These are phyloP conservation scores for Candoia aspera DNA, from an alignment of 2,113 vertebrate species.

Conservation along the genomic window DNA sequence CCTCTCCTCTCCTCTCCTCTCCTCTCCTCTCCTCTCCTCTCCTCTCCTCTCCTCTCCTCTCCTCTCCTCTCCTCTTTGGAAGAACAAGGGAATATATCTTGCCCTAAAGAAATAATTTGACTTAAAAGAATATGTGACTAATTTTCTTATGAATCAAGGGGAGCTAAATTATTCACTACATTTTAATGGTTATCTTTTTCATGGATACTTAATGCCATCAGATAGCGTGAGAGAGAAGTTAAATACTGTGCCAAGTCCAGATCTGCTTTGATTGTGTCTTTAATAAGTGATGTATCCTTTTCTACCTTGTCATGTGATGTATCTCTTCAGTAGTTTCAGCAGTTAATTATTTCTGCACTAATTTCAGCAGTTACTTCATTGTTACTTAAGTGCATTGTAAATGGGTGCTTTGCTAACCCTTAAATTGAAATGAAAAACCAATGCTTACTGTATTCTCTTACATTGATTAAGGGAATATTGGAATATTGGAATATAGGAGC, in stretches of 20 bases:
- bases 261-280: neutral
- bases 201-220: no score
- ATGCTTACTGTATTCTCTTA: no score
- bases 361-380: neutral
- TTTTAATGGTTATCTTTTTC: neutral
- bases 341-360: neutral
- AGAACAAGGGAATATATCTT: neutral
- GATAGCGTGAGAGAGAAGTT: no score
- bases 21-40: no score
- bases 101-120: neutral
- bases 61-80: no score
- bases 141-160: neutral
- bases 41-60: no score
- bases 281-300: neutral
- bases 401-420: neutral
- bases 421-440: no score
- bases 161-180: neutral
- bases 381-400: neutral
- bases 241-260: neutral
- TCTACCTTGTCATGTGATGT: neutral
- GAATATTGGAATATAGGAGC: no score
- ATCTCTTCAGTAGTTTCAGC: neutral
- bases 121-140: rapidly evolving
- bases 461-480: no score
- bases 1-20: neutral